phyloP scores from a whole-genome alignment of 1,140 invertebrate genomes.

The Capitella teleta region DNA sequence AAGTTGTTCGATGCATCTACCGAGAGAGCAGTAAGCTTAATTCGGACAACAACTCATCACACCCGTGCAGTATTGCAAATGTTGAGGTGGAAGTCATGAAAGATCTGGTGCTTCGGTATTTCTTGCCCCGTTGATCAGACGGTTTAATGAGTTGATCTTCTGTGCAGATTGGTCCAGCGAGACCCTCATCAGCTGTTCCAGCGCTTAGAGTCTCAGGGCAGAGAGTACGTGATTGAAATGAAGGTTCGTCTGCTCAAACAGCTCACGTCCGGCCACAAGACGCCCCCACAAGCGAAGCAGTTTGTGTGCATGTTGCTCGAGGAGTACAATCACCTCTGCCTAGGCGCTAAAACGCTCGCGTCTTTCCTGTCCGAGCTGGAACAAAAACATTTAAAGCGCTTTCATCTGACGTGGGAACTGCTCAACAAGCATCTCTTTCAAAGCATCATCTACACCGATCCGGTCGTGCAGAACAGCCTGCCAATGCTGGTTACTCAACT shows the following conservation, averaged over 20 bases:
- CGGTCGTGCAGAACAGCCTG: slow-evolving; percentile 51
- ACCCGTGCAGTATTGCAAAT: neutral
- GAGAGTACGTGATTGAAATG: slow-evolving; percentile 53
- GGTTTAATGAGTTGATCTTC: neutral
- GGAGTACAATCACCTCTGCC: slow-evolving; percentile 51
- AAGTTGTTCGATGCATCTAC: slow-evolving; percentile 35
- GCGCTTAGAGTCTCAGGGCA: slow-evolving; percentile 50
- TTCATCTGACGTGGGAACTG: slow-evolving; percentile 53
- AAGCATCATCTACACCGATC: slow-evolving; percentile 51
- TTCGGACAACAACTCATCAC: neutral
- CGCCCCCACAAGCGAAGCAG: slow-evolving; percentile 34
- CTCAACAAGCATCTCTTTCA: slow-evolving; percentile 56
- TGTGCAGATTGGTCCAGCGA: slow-evolving; percentile 47
- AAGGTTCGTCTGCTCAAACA: slow-evolving; percentile 51
- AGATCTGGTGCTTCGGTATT: slow-evolving; percentile 36
- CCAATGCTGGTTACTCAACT: slow-evolving; percentile 46
- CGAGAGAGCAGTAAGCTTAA: slow-evolving; percentile 13
- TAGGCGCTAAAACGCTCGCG: slow-evolving; percentile 47
- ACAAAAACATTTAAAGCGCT: slow-evolving; percentile 48
- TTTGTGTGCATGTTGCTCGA: slow-evolving; percentile 48
- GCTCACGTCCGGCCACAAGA: slow-evolving; percentile 40
- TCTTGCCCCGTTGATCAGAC: neutral
- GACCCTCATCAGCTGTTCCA: slow-evolving; percentile 54
- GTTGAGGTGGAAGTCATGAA: slow-evolving; percentile 23
- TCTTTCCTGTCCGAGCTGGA: slow-evolving; percentile 50